Conservation (phyloP, 2,888 invertebrate genomes). For the Amphipyra berbera region DNA sequence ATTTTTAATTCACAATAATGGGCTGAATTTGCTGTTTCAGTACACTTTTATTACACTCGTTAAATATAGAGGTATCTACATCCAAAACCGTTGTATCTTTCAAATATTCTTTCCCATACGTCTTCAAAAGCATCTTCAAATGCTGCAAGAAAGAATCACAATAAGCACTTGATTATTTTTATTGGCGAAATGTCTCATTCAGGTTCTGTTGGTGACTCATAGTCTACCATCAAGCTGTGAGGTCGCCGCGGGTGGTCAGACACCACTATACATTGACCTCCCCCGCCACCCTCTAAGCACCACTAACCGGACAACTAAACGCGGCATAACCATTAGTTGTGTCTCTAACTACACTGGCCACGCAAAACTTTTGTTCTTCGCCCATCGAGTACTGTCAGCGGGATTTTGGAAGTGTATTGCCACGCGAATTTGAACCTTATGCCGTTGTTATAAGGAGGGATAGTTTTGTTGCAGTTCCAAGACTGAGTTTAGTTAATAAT, state of each 20-base stretch:
- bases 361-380: slow-evolving; percentile 70
- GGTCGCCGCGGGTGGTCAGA: slow-evolving; percentile 80
- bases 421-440: slow-evolving; percentile 54
- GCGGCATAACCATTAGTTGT: slow-evolving; percentile 54
- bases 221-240: slow-evolving; percentile 65
- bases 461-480: slow-evolving; percentile 54
- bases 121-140: slow-evolving; percentile 15
- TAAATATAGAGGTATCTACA: too few species aligned
- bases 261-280: slow-evolving; percentile 64
- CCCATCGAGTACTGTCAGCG: slow-evolving; percentile 68
- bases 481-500: slow-evolving; percentile 71
- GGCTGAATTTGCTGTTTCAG: too few species aligned
- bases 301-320: slow-evolving; percentile 25
- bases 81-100: too few species aligned
- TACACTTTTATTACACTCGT: too few species aligned
- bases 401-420: slow-evolving; percentile 55
- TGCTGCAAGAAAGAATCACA: slow-evolving; percentile 51
- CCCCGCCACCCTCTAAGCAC: slow-evolving; percentile 41
- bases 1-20: too few species aligned
- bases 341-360: slow-evolving; percentile 65
- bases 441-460: slow-evolving; percentile 26
- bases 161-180: slow-evolving; percentile 72
- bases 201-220: slow-evolving; percentile 74
- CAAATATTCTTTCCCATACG: slow-evolving; percentile 14
- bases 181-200: slow-evolving; percentile 69